Evolutionary conservation across 2,888 invertebrate species (phyloP).

Genomic region (Dorcus hopei): DNA sequence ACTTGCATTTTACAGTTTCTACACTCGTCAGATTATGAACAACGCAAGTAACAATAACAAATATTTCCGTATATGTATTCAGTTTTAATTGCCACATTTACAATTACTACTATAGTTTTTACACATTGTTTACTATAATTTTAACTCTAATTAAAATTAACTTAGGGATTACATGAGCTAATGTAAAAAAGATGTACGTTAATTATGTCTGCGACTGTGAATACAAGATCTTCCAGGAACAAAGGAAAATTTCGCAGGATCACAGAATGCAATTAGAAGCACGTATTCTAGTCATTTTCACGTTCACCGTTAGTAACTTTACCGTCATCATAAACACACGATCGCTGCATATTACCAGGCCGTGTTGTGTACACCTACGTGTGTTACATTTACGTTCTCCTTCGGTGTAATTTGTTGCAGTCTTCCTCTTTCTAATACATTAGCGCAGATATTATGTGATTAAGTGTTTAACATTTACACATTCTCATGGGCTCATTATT

Average conservation of each 20-base stretch:
- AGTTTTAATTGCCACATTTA: too few species aligned
- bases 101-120: too few species aligned
- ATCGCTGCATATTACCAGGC: background rate
- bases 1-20: too few species aligned
- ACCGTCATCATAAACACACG: slow-evolving; percentile 16
- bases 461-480: slow-evolving; percentile 15
- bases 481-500: slow-evolving; percentile 19
- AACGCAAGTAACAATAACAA: too few species aligned
- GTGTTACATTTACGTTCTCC: background rate
- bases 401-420: background rate
- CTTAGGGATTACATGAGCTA: too few species aligned
- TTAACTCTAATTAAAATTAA: too few species aligned
- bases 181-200: too few species aligned
- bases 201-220: too few species aligned
- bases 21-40: too few species aligned
- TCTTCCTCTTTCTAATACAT: slow-evolving; percentile 8
- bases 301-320: slow-evolving; percentile 17
- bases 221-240: slow-evolving; percentile 3
- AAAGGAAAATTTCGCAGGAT: slow-evolving; percentile 20
- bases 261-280: slow-evolving; percentile 22
- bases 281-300: slow-evolving; percentile 17
- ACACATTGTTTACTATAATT: too few species aligned
- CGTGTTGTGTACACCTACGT: background rate
- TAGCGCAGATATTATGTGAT: slow-evolving; percentile 15
- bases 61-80: too few species aligned